Evolutionary conservation across 2,797 vertebrate genomes (phyloP).

Genomic region (Champsocephalus esox): DNA sequence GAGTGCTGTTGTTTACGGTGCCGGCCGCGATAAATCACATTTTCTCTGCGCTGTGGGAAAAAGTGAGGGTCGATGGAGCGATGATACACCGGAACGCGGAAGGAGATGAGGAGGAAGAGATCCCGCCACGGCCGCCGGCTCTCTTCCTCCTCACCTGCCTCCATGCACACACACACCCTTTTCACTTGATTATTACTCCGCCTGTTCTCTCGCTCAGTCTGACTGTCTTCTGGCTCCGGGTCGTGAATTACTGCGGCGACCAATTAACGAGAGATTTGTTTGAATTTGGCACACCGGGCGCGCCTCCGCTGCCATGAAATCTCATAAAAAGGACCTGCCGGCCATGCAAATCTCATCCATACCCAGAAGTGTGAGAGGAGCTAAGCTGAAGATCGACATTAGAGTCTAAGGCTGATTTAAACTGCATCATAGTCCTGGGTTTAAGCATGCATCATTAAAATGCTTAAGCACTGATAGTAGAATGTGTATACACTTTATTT

Average conservation of each 20-base stretch:
- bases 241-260: conserved; percentile 93
- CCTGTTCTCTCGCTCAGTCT: conserved; percentile 29
- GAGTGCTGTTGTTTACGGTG: conserved; percentile 95
- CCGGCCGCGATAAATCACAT: conserved; percentile 93
- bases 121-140: conserved; percentile 41
- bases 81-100: conserved; percentile 87
- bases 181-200: conserved; percentile 86
- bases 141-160: conserved; percentile 35
- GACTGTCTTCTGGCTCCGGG: conserved; percentile 83
- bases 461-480: not conserved
- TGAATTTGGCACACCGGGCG: conserved; percentile 89
- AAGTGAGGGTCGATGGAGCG: conserved; percentile 89
- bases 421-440: conserved; percentile 1
- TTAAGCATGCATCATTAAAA: conserved; percentile 2
- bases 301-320: conserved; percentile 80
- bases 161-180: not conserved
- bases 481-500: not conserved
- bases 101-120: conserved; percentile 65
- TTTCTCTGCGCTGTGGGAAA: conserved; percentile 70
- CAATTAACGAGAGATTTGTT: conserved; percentile 95
- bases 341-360: conserved; percentile 40
- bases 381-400: conserved; percentile 9
- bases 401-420: not conserved
- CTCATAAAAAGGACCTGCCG: conserved; percentile 75
- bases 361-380: conserved; percentile 42